A percentile compares a stretch with the other conserved stretches of the same genome.
Conservation (phyloP, 2,113 vertebrate species). For the Aix galericulata region DNA sequence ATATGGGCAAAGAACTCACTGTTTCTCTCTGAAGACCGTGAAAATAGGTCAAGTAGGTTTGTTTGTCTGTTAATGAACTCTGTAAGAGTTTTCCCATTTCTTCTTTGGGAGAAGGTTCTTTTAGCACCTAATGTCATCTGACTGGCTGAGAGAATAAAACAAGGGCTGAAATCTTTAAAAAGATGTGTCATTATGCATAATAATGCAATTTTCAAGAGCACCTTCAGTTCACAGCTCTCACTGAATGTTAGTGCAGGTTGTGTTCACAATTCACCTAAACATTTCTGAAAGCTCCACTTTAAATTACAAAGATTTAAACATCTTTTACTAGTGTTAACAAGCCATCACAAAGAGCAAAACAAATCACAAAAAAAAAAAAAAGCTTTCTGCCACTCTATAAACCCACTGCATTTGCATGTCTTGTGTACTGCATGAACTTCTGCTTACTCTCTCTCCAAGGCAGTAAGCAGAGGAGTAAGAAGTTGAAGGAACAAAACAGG, state of each 20-base stretch:
- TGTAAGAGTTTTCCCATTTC: background rate
- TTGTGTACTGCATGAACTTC: background rate
- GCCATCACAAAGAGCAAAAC: background rate
- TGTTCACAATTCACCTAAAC: background rate
- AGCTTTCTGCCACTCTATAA: background rate
- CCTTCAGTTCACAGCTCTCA: background rate
- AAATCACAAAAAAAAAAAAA: background rate
- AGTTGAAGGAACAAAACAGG: background rate
- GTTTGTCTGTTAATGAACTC: constrained; percentile 37
- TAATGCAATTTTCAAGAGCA: background rate
- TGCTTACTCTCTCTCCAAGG: background rate
- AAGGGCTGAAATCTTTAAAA: background rate
- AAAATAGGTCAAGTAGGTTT: constrained; percentile 49
- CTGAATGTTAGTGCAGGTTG: background rate
- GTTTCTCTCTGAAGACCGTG: constrained; percentile 28
- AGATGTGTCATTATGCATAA: background rate
- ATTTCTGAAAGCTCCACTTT: background rate
- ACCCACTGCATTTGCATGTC: background rate
- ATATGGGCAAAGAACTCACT: constrained; percentile 4
- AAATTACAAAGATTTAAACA: background rate
- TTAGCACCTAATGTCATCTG: background rate
- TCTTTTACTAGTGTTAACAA: background rate
- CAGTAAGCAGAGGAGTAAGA: background rate
- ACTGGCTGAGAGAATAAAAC: background rate
- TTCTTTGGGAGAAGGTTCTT: background rate